A percentile compares a stretch with the other conserved stretches of the same genome.
Evolutionary conservation across 1,140 invertebrate genomes (phyloP).

Genomic region (Monomorium pharaonis): DNA sequence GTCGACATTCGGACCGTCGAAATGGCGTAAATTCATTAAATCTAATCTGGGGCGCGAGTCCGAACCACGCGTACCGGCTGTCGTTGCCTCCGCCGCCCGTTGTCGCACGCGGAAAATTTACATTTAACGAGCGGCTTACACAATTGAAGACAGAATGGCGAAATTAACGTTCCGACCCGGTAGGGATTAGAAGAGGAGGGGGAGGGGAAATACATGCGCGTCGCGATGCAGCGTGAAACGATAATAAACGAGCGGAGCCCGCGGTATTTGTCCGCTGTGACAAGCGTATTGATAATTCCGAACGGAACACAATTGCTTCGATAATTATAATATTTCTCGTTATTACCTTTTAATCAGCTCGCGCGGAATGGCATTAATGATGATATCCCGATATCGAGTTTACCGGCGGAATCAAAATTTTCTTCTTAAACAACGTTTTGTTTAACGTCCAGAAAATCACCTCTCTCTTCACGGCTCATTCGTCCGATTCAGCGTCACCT

Average conservation of each 20-base stretch:
- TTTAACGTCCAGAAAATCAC: constrained; percentile 60
- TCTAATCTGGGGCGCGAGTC: constrained; percentile 42
- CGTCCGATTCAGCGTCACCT: constrained; percentile 26
- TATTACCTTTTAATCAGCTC: constrained; percentile 1
- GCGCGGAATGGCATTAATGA: neutral
- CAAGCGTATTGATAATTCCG: constrained; percentile 28
- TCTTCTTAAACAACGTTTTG: constrained; percentile 36
- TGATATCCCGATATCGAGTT: neutral
- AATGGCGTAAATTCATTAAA: constrained; percentile 58
- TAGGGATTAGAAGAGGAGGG: constrained; percentile 33
- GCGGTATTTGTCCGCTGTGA: neutral
- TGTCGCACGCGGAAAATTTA: constrained; percentile 51
- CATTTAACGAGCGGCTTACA: constrained; percentile 47
- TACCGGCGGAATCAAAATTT: constrained; percentile 32
- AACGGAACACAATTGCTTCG: neutral
- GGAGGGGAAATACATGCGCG: neutral
- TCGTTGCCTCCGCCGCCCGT: constrained; percentile 1
- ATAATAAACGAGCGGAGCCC: constrained; percentile 29
- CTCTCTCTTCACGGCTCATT: constrained; percentile 13
- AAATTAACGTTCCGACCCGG: constrained; percentile 36
- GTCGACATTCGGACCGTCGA: constrained; percentile 46
- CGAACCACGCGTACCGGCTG: constrained; percentile 1
- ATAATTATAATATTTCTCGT: constrained; percentile 8
- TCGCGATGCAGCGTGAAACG: constrained; percentile 8
- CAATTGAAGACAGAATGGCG: constrained; percentile 47